These are phyloP conservation scores for Hyperoodon ampullatus DNA, from an alignment of 2,113 vertebrate species.

Conservation along the genomic window DNA sequence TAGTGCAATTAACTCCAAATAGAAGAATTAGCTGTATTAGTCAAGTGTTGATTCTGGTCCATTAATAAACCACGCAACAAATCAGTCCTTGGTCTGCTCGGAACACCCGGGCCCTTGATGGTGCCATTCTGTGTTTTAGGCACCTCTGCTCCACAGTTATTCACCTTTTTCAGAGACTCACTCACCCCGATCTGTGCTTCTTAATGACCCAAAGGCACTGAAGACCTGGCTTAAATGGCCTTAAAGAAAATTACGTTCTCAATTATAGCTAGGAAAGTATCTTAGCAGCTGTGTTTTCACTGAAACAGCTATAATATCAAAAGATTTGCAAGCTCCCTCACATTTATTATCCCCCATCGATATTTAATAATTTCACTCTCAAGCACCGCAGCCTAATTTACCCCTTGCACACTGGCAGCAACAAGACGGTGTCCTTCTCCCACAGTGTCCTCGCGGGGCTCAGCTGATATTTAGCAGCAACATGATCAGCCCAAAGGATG, in stretches of 20 bases:
- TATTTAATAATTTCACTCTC: conserved; percentile 70
- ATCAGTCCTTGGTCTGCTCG: background rate
- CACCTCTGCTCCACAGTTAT: conserved; percentile 1
- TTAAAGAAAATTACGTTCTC: conserved; percentile 69
- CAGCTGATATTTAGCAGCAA: conserved; percentile 4
- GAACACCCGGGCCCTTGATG: background rate
- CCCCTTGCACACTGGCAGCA: conserved; percentile 24
- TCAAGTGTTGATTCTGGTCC: conserved; percentile 37
- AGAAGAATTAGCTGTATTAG: conserved; percentile 61
- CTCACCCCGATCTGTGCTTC: background rate
- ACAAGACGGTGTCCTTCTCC: conserved; percentile 23
- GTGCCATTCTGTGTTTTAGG: background rate
- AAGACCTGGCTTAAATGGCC: conserved; percentile 48
- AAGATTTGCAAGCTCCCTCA: conserved; percentile 71
- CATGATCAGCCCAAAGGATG: conserved; percentile 37
- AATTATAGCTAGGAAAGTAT: conserved; percentile 52
- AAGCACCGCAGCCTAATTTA: conserved; percentile 43
- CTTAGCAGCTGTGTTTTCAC: conserved; percentile 68
- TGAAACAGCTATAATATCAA: conserved; percentile 42
- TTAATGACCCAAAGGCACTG: conserved; percentile 57
- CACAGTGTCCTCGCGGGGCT: background rate
- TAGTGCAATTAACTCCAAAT: conserved; percentile 53
- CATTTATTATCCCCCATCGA: conserved; percentile 67
- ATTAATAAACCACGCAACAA: conserved; percentile 53
- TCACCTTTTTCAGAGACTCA: conserved; percentile 32